Evolutionary conservation across 2,888 invertebrate genomes (phyloP), one percentile per base, ranked within the genome.

Genomic region (Germaria angustata): DNA sequence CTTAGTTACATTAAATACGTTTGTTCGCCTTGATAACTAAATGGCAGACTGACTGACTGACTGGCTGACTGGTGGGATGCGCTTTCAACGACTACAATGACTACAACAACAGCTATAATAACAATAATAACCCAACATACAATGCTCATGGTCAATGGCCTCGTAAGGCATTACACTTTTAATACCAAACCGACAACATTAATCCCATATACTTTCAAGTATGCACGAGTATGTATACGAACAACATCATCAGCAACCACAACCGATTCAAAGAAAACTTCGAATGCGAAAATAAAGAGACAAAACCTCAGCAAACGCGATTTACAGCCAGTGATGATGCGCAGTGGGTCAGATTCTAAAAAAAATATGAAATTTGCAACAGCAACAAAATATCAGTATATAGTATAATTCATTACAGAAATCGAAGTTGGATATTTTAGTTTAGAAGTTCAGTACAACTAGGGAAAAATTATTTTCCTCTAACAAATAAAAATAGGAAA

Each of bases 71-170:
- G 49, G 61, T 7, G 75, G 53, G 86, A 86, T 88, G 41, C 49
- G 46, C 87, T 85, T 87, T 87, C 86, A 76, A 65, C 81, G 84
- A 84, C 83, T n/a, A n/a, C n/a, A 86, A 46, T 28, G 49, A 53
- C 28, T 49, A 61, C 59, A 61, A 61, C 15, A 41, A 39, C 15
- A 63, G n/a, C 15, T 63, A 63, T 53, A 63, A 53, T 15, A 39
- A 73, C 39, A 68, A 78, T 53, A 63, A 78, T 63, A 78, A 78
- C 44, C 63, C 79, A 80, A 72, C 72, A 73, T 73, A 80, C 53
- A 80, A 73, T 68, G 72, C 88, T 88, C 89, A 89, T 89, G 89
- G 90, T 89, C 89, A 89, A 90, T 90, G 89, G 88, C 90, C 87
- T 87, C 87, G 87, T 84, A 86, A 86, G 87, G 87, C 86, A 87